phyloP scores from a whole-genome alignment of 1,140 invertebrate genomes.

The Drosophila takahashii region DNA sequence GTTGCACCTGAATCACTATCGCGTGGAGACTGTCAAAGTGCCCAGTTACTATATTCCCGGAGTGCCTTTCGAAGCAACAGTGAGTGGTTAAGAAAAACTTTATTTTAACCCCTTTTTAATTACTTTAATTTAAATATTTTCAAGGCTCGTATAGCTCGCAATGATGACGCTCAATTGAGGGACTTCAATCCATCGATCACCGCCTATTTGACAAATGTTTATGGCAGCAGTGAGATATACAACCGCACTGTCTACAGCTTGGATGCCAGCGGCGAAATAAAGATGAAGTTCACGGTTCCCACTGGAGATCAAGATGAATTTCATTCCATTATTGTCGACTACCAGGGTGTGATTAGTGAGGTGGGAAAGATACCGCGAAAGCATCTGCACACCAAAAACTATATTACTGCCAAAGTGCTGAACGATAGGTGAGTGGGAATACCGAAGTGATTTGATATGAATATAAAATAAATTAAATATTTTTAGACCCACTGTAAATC shows the following conservation, averaged over 20 bases:
- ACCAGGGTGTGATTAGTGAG: constrained; percentile 87
- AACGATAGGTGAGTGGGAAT: constrained; percentile 86
- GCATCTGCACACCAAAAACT: constrained; percentile 90
- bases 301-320: constrained; percentile 85
- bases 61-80: constrained; percentile 91
- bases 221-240: constrained; percentile 88
- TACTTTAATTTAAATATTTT: neutral
- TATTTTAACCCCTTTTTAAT: neutral
- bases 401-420: constrained; percentile 90
- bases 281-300: constrained; percentile 90
- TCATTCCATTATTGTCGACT: constrained; percentile 86
- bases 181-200: constrained; percentile 88
- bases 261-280: constrained; percentile 89
- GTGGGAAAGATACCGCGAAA: constrained; percentile 92
- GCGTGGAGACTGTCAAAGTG: constrained; percentile 92
- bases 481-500: constrained; percentile 88
- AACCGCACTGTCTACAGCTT: constrained; percentile 87
- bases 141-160: constrained; percentile 85
- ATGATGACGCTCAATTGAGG: constrained; percentile 90
- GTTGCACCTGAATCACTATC: constrained; percentile 92
- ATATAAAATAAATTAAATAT: neutral
- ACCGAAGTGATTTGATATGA: neutral
- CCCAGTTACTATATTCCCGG: constrained; percentile 95
- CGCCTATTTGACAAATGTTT: constrained; percentile 88
- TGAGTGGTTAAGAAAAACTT: constrained; percentile 84